phyloP scores from a whole-genome alignment of 2,797 vertebrate species.

The Avahi laniger region DNA sequence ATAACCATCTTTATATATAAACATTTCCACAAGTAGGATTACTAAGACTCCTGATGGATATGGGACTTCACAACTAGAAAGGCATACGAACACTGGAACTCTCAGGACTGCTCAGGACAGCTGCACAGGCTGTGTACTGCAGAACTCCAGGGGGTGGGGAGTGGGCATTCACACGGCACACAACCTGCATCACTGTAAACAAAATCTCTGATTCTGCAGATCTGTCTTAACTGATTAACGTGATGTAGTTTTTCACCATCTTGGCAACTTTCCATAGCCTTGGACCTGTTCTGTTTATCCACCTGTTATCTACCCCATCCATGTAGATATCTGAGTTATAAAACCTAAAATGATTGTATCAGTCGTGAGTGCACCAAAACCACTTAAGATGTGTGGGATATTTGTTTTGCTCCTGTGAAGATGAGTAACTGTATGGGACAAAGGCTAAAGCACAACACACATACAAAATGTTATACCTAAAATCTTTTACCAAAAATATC shows the following conservation, averaged over 20 bases:
- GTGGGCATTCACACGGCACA: not conserved
- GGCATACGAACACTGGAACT: not conserved
- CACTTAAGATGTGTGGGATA: too few species aligned
- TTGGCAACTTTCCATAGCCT: not conserved
- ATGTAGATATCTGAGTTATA: not conserved
- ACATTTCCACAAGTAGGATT: not conserved
- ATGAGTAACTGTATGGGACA: too few species aligned
- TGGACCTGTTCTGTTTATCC: not conserved
- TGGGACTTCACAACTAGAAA: not conserved
- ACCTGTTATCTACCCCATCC: not conserved
- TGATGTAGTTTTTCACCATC: not conserved
- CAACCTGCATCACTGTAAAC: not conserved
- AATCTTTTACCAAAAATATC: too few species aligned
- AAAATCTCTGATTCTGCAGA: not conserved
- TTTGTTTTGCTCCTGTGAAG: too few species aligned
- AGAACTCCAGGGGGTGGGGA: not conserved
- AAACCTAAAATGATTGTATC: not conserved
- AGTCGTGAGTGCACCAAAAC: not conserved
- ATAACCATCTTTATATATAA: not conserved
- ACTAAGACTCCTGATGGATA: not conserved
- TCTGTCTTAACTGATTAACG: not conserved
- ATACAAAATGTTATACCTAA: too few species aligned
- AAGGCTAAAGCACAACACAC: too few species aligned
- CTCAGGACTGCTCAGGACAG: not conserved
- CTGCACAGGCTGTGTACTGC: not conserved